Percentiles rank a stretch among this genome's conserved stretches.
Evolutionary conservation across 1,140 invertebrate species (phyloP).

Genomic region (Dufourea novaeangliae): DNA sequence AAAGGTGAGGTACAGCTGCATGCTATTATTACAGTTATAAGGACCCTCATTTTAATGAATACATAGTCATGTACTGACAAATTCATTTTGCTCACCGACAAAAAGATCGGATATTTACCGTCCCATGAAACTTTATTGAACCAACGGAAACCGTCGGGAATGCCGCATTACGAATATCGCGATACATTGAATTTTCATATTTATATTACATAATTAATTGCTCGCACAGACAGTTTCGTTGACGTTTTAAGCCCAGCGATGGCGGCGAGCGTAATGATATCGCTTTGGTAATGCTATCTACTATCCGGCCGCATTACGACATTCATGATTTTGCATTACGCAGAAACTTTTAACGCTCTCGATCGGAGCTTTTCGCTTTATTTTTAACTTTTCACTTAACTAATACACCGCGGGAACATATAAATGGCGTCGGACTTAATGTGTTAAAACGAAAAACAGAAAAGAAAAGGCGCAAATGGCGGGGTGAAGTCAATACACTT

Average conservation of each 20-base stretch:
- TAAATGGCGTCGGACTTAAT: not conserved
- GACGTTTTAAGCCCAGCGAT: not conserved
- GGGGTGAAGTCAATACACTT: not conserved
- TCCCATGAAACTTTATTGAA: not conserved
- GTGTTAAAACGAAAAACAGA: not conserved
- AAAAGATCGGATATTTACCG: not conserved
- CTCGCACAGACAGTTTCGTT: not conserved
- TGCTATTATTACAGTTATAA: too few relatives aligned
- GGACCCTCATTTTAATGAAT: too few relatives aligned
- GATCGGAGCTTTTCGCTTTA: not conserved
- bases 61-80: not conserved
- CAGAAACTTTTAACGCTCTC: not conserved
- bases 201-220: constrained; percentile 14
- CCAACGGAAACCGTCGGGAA: not conserved
- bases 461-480: not conserved
- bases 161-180: not conserved
- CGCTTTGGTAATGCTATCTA: not conserved
- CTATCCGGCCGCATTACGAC: not conserved
- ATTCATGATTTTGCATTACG: not conserved
- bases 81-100: not conserved
- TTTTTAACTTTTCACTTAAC: constrained; percentile 3
- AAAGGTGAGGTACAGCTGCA: too few relatives aligned
- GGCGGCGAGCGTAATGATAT: too few relatives aligned
- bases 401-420: not conserved
- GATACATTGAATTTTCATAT: constrained; percentile 11